Evolutionary conservation across 2,797 vertebrate genomes (phyloP), one percentile per base, ranked within the genome.

Genomic region (Trematomus bernacchii): DNA sequence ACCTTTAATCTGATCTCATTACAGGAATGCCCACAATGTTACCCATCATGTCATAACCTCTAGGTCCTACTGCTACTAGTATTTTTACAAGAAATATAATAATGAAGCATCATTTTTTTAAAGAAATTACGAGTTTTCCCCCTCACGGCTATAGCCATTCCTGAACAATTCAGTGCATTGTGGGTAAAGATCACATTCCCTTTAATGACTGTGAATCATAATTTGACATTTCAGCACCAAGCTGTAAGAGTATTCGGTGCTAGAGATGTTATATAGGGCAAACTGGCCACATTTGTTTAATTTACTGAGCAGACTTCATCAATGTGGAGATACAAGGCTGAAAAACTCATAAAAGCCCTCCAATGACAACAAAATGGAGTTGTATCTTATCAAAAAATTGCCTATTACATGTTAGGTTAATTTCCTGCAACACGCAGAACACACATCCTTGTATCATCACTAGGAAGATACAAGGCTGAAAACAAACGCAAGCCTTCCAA

Each of bases 401-500:
- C 33, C 33, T 37, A 9, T 37, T 1, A 7, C 33, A 37, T 37
- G 33, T 33, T 7, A 7, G 8, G 19, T 37, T 55, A 27, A 44
- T 37, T 58, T 62, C 51, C 44, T 54, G 47, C 42, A 21, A 54
- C 21, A 57, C 54, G 68, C 67, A 52, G 11, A 30, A 19, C 33
- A 46, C 33, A 37, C 62, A 30, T 10, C 58, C n/a, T n/a, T n/a
- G n/a, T n/a, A n/a, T n/a, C n/a, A 53, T 64, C 67, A 55, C 3
- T 6, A 55, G 50, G 27, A 43, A 62, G 37, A 66, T 21, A 52
- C 69, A 42, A 15, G 23, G 72, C 62, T 68, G 43, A 64, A 63
- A 81, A 82, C 73, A 79, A 84, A 64, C 9, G 63, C 58, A 70
- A 84, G 59, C 60, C 66, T 84, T 66, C 78, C 88, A 85, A 90